These are phyloP conservation scores for Trachelus tabidus DNA, from an alignment of 2,888 invertebrate genomes.

Conservation along the genomic window DNA sequence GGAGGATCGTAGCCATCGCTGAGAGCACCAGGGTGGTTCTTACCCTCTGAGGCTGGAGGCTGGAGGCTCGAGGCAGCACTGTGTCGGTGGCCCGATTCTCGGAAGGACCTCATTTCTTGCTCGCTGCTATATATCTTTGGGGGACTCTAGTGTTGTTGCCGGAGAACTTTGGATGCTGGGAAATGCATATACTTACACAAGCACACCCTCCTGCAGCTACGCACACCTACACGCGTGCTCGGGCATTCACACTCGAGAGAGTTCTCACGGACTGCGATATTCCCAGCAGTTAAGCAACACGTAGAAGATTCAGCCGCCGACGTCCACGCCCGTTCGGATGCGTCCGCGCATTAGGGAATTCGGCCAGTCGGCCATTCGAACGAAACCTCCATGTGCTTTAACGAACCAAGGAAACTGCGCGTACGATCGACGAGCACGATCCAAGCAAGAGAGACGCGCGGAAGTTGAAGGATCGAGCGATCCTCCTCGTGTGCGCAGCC, in stretches of 20 bases:
- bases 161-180: conserved; percentile 1
- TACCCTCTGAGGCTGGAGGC: conserved; percentile 51
- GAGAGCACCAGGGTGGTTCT: conserved; percentile 55
- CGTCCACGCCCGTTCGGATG: not conserved
- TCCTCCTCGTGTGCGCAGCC: no score
- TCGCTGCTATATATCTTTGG: conserved; percentile 64
- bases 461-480: no score
- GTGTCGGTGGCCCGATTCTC: conserved; percentile 66
- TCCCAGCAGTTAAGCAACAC: no score
- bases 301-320: not conserved
- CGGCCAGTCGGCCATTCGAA: no score
- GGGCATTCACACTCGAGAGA: no score
- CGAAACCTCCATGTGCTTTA: no score
- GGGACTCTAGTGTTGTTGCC: conserved; percentile 37
- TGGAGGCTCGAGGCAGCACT: conserved; percentile 30
- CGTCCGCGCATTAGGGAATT: not conserved
- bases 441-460: no score
- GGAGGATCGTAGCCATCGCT: conserved; percentile 38
- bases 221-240: no score
- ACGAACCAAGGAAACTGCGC: no score
- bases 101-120: conserved; percentile 66
- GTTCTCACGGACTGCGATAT: no score
- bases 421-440: no score
- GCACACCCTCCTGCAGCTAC: not conserved
- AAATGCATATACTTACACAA: not conserved